phyloP scores from a whole-genome alignment of 2,888 invertebrate species.

The Mamestra brassicae region DNA sequence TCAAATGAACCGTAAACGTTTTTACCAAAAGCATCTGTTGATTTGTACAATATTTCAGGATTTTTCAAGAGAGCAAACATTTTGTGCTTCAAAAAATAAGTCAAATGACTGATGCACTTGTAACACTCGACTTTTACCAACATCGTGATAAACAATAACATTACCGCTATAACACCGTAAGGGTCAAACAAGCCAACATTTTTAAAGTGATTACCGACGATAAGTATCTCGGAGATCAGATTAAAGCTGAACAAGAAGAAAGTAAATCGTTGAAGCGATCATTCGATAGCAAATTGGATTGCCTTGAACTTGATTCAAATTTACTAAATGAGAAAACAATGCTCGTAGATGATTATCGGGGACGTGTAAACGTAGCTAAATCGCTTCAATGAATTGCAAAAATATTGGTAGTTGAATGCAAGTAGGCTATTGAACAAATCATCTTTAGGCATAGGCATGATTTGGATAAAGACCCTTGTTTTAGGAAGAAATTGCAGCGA shows the following conservation, averaged over 20 bases:
- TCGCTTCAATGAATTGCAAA: constrained; percentile 65
- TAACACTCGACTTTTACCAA: constrained; percentile 48
- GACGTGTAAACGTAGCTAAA: constrained; percentile 74
- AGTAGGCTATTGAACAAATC: constrained; percentile 52
- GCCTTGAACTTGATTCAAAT: constrained; percentile 75
- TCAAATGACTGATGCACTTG: constrained; percentile 21
- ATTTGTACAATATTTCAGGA: constrained; percentile 61
- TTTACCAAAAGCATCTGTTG: constrained; percentile 68
- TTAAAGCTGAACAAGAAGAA: constrained; percentile 73
- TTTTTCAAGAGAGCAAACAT: constrained; percentile 17
- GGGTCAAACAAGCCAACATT: constrained; percentile 62
- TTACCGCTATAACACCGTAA: constrained; percentile 53
- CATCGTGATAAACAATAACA: constrained; percentile 48
- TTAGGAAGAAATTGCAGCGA: constrained; percentile 62
- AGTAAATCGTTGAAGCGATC: constrained; percentile 75
- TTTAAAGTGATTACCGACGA: constrained; percentile 61
- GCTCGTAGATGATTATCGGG: constrained; percentile 73
- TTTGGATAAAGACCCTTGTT: constrained; percentile 59
- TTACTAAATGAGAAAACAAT: constrained; percentile 70
- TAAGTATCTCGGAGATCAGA: constrained; percentile 66
- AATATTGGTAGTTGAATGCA: constrained; percentile 56
- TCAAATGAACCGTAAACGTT: constrained; percentile 77
- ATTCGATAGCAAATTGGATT: constrained; percentile 65
- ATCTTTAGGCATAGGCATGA: constrained; percentile 62
- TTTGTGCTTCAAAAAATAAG: not conserved